Conservation (phyloP, 2,888 invertebrate genomes). For the Agrenia bidenticulata region DNA sequence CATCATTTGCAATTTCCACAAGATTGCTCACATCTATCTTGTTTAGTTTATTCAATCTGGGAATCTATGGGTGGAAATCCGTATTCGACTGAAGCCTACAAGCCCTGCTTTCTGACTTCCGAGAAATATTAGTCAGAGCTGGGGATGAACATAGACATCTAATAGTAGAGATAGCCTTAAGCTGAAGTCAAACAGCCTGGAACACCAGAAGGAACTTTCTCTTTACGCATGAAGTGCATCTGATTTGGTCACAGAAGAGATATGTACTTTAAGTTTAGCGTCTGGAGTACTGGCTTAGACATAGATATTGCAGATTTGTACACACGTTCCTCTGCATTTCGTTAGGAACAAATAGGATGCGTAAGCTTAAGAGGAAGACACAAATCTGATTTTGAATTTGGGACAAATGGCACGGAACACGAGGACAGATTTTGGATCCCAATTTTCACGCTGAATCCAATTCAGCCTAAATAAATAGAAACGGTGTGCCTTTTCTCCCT, state of each 20-base stretch:
- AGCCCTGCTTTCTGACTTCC: background rate
- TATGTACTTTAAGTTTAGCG: slow-evolving; percentile 3
- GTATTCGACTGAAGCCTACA: background rate
- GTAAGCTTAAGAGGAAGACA: slow-evolving; percentile 9
- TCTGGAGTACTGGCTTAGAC: too few species aligned
- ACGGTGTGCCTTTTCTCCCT: background rate
- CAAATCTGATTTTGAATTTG: slow-evolving; percentile 20
- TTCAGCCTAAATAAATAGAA: slow-evolving; percentile 21
- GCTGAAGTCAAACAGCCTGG: slow-evolving; percentile 4
- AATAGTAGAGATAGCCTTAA: background rate
- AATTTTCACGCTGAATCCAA: slow-evolving; percentile 6
- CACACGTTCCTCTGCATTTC: background rate
- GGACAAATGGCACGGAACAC: slow-evolving; percentile 16
- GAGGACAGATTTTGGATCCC: background rate
- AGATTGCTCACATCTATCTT: slow-evolving; percentile 14
- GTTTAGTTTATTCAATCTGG: background rate
- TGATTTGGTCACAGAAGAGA: background rate
- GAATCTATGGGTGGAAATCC: background rate
- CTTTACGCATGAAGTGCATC: slow-evolving; percentile 9
- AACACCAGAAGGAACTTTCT: slow-evolving; percentile 1
- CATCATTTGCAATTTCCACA: slow-evolving; percentile 19
- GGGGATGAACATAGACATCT: background rate
- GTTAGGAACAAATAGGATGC: background rate
- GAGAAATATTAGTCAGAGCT: background rate
- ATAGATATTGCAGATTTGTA: background rate